These are phyloP conservation scores for Sebastiscus tertius DNA, from an alignment of 2,797 vertebrate species.

Conservation along the genomic window DNA sequence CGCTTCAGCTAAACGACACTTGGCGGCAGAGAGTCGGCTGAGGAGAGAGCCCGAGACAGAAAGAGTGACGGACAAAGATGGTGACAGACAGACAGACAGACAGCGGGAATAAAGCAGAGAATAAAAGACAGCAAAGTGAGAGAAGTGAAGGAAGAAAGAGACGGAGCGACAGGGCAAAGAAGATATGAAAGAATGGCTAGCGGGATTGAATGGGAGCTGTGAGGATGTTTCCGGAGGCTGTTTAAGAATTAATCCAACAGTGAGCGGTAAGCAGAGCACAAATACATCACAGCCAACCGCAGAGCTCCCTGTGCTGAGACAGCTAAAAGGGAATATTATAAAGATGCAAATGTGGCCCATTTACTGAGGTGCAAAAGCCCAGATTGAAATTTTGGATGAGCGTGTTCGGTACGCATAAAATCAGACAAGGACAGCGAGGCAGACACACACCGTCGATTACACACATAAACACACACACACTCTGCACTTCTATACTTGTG, in stretches of 20 bases:
- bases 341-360: conserved; percentile 69
- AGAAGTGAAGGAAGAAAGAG: conserved; percentile 1
- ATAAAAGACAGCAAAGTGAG: neutral
- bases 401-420: neutral
- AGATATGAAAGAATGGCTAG: conserved; percentile 17
- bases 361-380: conserved; percentile 29
- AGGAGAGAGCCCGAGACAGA: neutral
- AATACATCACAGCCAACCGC: neutral
- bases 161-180: neutral
- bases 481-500: neutral
- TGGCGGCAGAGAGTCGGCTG: neutral
- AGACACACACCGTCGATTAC: neutral
- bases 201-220: conserved; percentile 31
- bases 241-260: conserved; percentile 51
- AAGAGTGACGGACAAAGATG: conserved; percentile 8
- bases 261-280: conserved; percentile 25
- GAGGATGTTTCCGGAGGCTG: conserved; percentile 37
- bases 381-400: conserved; percentile 9
- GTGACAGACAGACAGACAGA: neutral
- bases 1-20: neutral
- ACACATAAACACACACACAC: neutral
- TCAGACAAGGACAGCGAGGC: neutral
- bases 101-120: neutral
- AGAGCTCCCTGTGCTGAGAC: conserved; percentile 38
- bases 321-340: conserved; percentile 56